These are phyloP conservation scores for Dasypus novemcinctus DNA, from an alignment of 2,113 vertebrate species.

Conservation along the genomic window DNA sequence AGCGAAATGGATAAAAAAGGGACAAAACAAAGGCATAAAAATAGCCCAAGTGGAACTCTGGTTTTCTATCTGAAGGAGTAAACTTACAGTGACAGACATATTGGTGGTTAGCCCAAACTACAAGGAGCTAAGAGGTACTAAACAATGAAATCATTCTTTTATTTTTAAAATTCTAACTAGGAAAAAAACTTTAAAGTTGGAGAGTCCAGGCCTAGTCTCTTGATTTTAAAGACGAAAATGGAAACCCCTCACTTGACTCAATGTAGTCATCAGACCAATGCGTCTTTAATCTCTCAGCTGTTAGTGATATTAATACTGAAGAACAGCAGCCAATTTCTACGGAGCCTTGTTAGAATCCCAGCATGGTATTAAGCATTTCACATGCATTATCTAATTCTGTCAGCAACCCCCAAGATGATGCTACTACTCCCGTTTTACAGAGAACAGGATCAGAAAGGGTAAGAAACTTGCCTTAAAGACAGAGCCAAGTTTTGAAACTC, in stretches of 20 bases:
- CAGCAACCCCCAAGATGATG: not conserved
- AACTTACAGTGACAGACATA: not conserved
- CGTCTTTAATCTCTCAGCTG: not conserved
- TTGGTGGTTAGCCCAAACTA: not conserved
- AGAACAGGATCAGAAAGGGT: not conserved
- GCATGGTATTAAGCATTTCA: not conserved
- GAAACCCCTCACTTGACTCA: not conserved
- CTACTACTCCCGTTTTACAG: not conserved
- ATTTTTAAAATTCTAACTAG: conserved; percentile 38
- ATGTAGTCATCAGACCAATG: not conserved
- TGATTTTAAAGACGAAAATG: conserved; percentile 3
- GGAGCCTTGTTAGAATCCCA: not conserved
- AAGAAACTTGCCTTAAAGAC: not conserved
- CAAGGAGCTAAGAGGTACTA: not conserved
- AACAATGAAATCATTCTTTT: not conserved
- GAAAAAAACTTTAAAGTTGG: not conserved
- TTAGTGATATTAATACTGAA: too few species aligned
- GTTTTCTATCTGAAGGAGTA: not conserved
- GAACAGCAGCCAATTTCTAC: too few species aligned
- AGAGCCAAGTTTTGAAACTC: not conserved
- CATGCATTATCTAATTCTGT: not conserved
- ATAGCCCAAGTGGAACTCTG: not conserved
- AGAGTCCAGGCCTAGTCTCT: not conserved
- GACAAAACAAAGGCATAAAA: not conserved
- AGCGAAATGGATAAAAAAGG: not conserved